These are phyloP conservation scores for Trematomus loennbergii DNA, from an alignment of 2,113 vertebrate genomes.

Conservation along the genomic window DNA sequence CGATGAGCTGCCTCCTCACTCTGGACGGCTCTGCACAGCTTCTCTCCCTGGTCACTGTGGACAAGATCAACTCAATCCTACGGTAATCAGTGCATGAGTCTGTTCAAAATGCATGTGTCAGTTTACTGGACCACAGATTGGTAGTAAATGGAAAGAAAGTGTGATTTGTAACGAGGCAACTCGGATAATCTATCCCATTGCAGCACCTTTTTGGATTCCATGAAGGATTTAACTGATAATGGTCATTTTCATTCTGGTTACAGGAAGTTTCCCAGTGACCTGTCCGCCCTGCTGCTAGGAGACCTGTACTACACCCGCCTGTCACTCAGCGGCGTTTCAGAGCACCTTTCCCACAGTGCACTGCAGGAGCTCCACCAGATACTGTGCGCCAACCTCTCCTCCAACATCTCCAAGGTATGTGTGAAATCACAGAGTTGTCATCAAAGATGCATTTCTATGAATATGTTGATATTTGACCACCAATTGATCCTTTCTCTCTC, in stretches of 20 bases:
- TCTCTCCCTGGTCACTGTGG: slow-evolving; percentile 86
- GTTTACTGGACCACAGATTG: background rate
- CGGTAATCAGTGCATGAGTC: slow-evolving; percentile 74
- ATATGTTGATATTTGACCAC: background rate
- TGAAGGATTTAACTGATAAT: background rate
- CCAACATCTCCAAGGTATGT: slow-evolving; percentile 89
- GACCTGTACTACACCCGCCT: slow-evolving; percentile 94
- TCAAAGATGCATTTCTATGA: background rate
- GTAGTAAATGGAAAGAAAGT: background rate
- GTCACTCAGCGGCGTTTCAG: slow-evolving; percentile 88
- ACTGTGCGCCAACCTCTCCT: slow-evolving; percentile 91
- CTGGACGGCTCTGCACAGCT: slow-evolving; percentile 90
- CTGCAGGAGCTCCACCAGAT: slow-evolving; percentile 88
- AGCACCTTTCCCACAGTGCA: slow-evolving; percentile 87
- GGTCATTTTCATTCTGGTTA: background rate
- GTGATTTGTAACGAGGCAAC: background rate
- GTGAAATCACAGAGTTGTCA: background rate
- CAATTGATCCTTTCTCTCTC: background rate
- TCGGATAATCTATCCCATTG: background rate
- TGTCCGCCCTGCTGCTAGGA: slow-evolving; percentile 89
- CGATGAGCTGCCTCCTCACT: slow-evolving; percentile 91
- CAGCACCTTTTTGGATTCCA: background rate
- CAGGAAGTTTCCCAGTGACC: slow-evolving; percentile 89
- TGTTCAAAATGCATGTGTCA: background rate
- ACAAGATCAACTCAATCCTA: slow-evolving; percentile 86